phyloP scores from a whole-genome alignment of 1,140 invertebrate species.

The Danaus plexippus region DNA sequence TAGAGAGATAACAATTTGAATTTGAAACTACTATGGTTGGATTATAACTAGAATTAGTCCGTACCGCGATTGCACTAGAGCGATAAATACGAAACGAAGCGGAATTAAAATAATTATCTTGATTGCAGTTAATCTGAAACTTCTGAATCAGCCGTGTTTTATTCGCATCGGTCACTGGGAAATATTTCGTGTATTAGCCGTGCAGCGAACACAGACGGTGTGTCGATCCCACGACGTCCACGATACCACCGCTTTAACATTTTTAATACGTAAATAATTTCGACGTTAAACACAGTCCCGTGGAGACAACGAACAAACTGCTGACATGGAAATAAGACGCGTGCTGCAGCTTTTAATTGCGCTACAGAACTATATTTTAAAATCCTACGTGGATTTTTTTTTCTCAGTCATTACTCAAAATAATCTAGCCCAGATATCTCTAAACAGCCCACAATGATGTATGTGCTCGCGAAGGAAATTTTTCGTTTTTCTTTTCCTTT shows the following conservation, averaged over 20 bases:
- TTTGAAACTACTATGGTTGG: background rate
- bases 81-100: constrained; percentile 32
- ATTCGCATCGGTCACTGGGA: constrained; percentile 1
- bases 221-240: no score
- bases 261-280: no score
- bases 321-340: constrained; percentile 10
- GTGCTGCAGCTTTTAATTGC: constrained; percentile 53
- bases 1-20: background rate
- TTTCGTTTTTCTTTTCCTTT: constrained; percentile 35
- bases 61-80: constrained; percentile 9
- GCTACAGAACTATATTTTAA: constrained; percentile 57
- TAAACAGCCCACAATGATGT: constrained; percentile 46
- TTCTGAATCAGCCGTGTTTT: constrained; percentile 28
- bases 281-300: no score
- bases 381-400: constrained; percentile 42
- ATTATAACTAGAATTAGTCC: constrained; percentile 15
- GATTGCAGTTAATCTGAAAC: constrained; percentile 30
- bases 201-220: no score
- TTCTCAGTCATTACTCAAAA: constrained; percentile 54
- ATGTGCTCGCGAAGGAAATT: constrained; percentile 45
- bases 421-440: constrained; percentile 63
- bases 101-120: constrained; percentile 57
- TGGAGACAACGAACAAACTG: no score
- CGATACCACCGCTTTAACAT: no score
- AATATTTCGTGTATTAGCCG: no score